These are phyloP conservation scores for Gryllus longicercus DNA, from an alignment of 2,888 invertebrate species.

Conservation along the genomic window DNA sequence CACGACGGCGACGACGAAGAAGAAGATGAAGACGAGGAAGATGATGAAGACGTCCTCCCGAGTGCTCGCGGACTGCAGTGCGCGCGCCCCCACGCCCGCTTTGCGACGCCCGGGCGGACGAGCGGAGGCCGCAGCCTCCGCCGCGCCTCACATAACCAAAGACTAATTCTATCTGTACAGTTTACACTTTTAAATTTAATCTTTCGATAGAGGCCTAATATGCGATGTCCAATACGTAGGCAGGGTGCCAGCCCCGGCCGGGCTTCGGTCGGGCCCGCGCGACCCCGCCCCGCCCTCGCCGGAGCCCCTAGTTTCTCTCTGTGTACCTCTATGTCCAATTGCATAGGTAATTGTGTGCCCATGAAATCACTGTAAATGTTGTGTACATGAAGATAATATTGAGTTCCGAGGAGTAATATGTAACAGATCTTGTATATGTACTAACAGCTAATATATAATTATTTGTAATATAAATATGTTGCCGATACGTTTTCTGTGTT, in stretches of 20 bases:
- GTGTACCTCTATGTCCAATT: conserved; percentile 8
- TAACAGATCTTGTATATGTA: conserved; percentile 35
- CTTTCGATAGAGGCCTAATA: conserved; percentile 17
- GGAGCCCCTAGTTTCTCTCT: background rate
- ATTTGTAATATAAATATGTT: conserved; percentile 38
- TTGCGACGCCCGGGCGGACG: background rate
- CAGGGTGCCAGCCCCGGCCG: background rate
- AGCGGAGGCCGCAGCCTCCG: background rate
- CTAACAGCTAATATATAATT: conserved; percentile 34
- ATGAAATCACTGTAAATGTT: conserved; percentile 31
- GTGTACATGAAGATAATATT: conserved; percentile 31
- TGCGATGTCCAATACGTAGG: conserved; percentile 11
- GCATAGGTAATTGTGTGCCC: conserved; percentile 26
- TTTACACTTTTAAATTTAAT: conserved; percentile 17
- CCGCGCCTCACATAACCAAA: background rate
- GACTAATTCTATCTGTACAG: conserved; percentile 17
- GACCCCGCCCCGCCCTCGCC: background rate
- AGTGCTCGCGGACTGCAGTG: too few species aligned
- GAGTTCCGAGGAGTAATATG: conserved; percentile 20
- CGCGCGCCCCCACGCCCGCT: too few species aligned
- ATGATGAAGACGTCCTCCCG: too few species aligned
- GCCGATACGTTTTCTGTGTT: conserved; percentile 22
- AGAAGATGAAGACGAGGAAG: too few species aligned
- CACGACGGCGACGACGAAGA: too few species aligned
- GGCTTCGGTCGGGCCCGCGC: background rate